Percentiles rank a stretch among this genome's conserved stretches.
phyloP scores from a whole-genome alignment of 23 tunicate species.

The Oikopleura dioica region DNA sequence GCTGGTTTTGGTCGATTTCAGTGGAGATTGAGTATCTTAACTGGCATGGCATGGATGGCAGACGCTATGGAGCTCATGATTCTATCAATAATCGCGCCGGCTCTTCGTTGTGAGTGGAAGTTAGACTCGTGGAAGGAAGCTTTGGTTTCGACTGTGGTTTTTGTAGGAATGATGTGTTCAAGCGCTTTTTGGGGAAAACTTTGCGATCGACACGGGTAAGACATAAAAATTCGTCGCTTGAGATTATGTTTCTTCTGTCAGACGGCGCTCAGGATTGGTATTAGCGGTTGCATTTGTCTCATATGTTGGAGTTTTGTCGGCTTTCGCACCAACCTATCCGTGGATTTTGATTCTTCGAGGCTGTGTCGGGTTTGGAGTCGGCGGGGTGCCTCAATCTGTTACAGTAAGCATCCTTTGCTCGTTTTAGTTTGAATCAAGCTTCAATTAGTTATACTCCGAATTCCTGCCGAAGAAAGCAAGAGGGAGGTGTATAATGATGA shows the following conservation, averaged over 20 bases:
- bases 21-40: constrained; percentile 51
- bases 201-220: constrained; percentile 69
- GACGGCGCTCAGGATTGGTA: constrained; percentile 25
- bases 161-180: constrained; percentile 78
- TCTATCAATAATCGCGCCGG: constrained; percentile 65
- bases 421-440: constrained; percentile 34
- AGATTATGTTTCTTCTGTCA: no score
- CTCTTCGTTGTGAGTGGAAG: constrained; percentile 79
- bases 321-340: constrained; percentile 58
- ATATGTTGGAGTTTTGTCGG: constrained; percentile 54
- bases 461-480: constrained; percentile 72
- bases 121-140: constrained; percentile 75
- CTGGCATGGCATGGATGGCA: constrained; percentile 99
- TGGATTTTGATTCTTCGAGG: constrained; percentile 76
- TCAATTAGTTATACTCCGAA: constrained; percentile 78
- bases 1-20: constrained; percentile 90
- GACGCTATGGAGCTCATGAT: constrained; percentile 99
- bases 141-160: constrained; percentile 65
- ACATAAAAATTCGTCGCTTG: no score
- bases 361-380: constrained; percentile 82
- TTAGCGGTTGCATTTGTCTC: constrained; percentile 70
- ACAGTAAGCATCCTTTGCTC: neutral
- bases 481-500: constrained; percentile 65
- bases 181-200: constrained; percentile 87
- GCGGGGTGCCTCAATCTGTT: constrained; percentile 84